phyloP scores from a whole-genome alignment of 2,797 vertebrate species.

The Sebastes paucispinis region DNA sequence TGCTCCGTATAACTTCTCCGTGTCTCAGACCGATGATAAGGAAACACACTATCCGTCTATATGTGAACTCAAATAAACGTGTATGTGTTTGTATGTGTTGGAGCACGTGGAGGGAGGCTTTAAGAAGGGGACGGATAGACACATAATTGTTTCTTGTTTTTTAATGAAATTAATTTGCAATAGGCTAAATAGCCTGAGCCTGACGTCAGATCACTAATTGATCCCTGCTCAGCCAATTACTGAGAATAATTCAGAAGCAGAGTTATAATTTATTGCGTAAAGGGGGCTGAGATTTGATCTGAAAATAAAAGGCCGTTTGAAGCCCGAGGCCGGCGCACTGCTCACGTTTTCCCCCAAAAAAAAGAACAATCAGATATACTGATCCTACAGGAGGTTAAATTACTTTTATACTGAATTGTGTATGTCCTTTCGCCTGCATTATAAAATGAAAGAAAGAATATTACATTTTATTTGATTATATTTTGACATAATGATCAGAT shows the following conservation, averaged over 20 bases:
- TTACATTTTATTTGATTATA: neutral
- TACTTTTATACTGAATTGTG: neutral
- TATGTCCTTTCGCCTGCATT: neutral
- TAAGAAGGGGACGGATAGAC: neutral
- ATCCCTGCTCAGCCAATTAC: conserved; percentile 57
- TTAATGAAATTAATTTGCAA: conserved; percentile 25
- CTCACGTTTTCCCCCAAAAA: neutral
- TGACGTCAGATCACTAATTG: conserved; percentile 55
- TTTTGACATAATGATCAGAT: neutral
- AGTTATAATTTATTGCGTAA: conserved; percentile 45
- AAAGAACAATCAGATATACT: neutral
- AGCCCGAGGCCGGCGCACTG: conserved; percentile 39
- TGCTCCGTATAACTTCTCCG: neutral
- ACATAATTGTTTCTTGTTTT: neutral
- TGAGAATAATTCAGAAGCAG: conserved; percentile 44
- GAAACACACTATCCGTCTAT: neutral
- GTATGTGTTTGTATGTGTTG: neutral
- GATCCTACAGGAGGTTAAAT: neutral
- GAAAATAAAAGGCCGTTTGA: conserved; percentile 36
- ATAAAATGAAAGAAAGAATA: neutral
- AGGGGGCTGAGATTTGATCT: conserved; percentile 25
- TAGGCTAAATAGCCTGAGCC: conserved; percentile 14
- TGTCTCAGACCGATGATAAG: neutral
- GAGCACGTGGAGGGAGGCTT: neutral
- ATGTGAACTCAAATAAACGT: neutral